Percentiles rank a stretch among this genome's conserved stretches.
These are phyloP conservation scores for Myotis yumanensis DNA, from an alignment of 2,113 vertebrate genomes.

Conservation along the genomic window DNA sequence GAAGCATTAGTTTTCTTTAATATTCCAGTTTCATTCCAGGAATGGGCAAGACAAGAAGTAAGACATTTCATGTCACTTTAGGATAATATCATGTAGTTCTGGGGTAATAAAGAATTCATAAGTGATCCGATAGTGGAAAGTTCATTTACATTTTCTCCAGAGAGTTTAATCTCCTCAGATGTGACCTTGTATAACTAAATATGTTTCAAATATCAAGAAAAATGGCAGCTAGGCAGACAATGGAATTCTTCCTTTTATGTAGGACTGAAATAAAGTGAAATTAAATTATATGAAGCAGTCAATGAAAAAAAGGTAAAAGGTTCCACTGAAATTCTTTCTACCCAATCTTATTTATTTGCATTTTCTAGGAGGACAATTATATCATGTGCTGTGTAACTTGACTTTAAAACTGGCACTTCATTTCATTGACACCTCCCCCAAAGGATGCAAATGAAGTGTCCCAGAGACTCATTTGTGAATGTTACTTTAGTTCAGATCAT, in stretches of 20 bases:
- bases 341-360: slow-evolving; percentile 81
- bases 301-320: slow-evolving; percentile 83
- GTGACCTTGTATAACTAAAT: slow-evolving; percentile 90
- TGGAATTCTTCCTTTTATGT: slow-evolving; percentile 84
- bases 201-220: slow-evolving; percentile 87
- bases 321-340: slow-evolving; percentile 81
- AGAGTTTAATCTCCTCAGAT: slow-evolving; percentile 86
- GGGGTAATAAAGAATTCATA: slow-evolving; percentile 88
- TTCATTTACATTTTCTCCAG: slow-evolving; percentile 86
- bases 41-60: slow-evolving; percentile 84
- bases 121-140: slow-evolving; percentile 84
- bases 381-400: slow-evolving; percentile 70
- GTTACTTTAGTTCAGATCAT: slow-evolving; percentile 58
- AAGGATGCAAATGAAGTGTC: slow-evolving; percentile 63
- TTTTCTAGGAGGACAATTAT: slow-evolving; percentile 78
- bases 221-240: slow-evolving; percentile 83
- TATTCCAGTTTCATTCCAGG: slow-evolving; percentile 83
- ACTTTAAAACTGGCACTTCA: slow-evolving; percentile 77
- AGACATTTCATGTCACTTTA: slow-evolving; percentile 87
- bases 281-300: slow-evolving; percentile 85
- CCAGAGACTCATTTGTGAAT: slow-evolving; percentile 68
- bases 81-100: slow-evolving; percentile 88
- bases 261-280: slow-evolving; percentile 82
- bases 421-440: slow-evolving; percentile 71
- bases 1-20: slow-evolving; percentile 85